A percentile compares a stretch with the other conserved stretches of the same genome.
Evolutionary conservation across 1,140 invertebrate genomes (phyloP).

Genomic region (Hetaerina americana): DNA sequence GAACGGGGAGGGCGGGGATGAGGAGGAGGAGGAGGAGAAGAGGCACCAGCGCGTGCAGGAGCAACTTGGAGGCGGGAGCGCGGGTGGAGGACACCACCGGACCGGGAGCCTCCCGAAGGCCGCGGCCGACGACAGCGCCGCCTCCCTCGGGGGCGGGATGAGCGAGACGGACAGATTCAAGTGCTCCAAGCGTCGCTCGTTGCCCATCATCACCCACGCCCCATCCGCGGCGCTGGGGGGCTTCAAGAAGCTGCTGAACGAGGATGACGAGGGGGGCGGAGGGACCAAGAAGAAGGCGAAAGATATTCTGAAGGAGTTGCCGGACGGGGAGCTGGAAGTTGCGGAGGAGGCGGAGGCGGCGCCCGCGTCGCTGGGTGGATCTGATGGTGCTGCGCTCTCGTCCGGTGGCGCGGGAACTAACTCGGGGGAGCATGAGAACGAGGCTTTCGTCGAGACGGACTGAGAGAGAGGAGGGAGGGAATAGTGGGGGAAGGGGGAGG

Average conservation of each 20-base stretch:
- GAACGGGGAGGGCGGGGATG: slow-evolving; percentile 19
- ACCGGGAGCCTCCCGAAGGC: slow-evolving; percentile 40
- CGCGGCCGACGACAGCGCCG: slow-evolving; percentile 36
- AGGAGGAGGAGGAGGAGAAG: slow-evolving; percentile 22
- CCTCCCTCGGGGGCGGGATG: slow-evolving; percentile 26
- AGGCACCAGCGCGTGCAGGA: slow-evolving; percentile 19
- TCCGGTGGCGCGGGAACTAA: not conserved
- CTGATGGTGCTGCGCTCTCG: not conserved
- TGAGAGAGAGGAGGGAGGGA: not conserved
- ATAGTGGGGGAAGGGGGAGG: no score
- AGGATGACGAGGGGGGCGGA: slow-evolving; percentile 18
- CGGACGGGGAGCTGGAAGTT: not conserved
- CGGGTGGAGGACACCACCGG: slow-evolving; percentile 37
- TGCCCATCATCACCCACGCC: not conserved
- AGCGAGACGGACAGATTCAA: not conserved
- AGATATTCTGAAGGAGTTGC: not conserved
- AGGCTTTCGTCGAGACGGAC: slow-evolving; percentile 1
- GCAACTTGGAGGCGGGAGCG: slow-evolving; percentile 22
- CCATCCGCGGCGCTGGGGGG: not conserved
- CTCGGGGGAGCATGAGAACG: not conserved
- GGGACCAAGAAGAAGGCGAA: slow-evolving; percentile 13
- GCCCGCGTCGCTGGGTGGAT: not conserved
- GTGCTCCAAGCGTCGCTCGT: not conserved
- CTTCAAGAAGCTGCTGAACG: not conserved
- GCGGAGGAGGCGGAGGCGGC: not conserved